phyloP scores from a whole-genome alignment of 2,888 invertebrate species.

The Lycaena phlaeas region DNA sequence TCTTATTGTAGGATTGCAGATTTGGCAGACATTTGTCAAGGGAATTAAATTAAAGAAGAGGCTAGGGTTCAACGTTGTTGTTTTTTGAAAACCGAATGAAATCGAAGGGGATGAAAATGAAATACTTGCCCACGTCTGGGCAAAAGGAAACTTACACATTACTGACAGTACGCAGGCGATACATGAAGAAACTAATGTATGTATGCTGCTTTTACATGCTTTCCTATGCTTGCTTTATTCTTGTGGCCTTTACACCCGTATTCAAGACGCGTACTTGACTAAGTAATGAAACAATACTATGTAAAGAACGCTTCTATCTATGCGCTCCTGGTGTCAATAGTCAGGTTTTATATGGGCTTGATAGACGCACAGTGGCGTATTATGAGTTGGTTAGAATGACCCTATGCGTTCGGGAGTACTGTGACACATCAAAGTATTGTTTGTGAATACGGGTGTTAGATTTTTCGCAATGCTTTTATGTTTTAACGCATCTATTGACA shows the following conservation, averaged over 20 bases:
- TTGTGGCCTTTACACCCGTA: no score
- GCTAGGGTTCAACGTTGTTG: slow-evolving; percentile 2
- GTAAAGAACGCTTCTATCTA: no score
- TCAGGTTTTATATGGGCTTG: no score
- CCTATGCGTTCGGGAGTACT: no score
- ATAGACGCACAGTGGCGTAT: no score
- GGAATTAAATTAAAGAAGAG: slow-evolving; percentile 6
- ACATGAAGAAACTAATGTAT: slow-evolving; percentile 79
- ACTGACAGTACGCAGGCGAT: slow-evolving; percentile 74
- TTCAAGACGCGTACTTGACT: no score
- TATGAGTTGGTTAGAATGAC: no score
- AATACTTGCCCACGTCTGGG: slow-evolving; percentile 74
- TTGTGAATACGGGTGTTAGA: no score
- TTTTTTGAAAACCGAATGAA: slow-evolving; percentile 49
- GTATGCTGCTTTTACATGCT: slow-evolving; percentile 33
- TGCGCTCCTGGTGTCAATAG: no score
- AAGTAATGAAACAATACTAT: no score
- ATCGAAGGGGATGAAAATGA: slow-evolving; percentile 71
- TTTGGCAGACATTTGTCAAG: slow-evolving; percentile 16
- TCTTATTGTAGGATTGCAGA: slow-evolving; percentile 36
- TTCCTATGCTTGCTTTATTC: not conserved
- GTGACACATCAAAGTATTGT: no score
- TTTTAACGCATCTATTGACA: not conserved
- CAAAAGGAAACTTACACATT: slow-evolving; percentile 75
- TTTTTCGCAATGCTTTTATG: no score